These are phyloP conservation scores for Alaudala cheleensis DNA, from an alignment of 2,113 vertebrate species.

Conservation along the genomic window DNA sequence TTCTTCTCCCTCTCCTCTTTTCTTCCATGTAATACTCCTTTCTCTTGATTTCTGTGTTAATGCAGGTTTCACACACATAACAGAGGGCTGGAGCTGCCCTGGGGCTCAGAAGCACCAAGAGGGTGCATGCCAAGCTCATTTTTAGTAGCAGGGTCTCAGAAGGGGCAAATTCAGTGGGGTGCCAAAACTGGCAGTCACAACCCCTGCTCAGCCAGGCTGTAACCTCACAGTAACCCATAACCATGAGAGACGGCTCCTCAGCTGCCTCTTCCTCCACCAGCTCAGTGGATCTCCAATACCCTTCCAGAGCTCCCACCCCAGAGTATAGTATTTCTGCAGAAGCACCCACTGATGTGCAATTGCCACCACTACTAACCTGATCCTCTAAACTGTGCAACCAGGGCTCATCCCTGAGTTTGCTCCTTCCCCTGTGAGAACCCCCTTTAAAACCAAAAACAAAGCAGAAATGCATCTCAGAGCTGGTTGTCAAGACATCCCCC, in stretches of 20 bases:
- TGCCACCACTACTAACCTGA: neutral
- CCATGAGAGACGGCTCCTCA: fast-evolving
- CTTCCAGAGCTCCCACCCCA: neutral
- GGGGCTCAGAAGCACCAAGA: neutral
- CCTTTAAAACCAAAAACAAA: neutral
- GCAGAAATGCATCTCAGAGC: neutral
- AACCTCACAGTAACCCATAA: neutral
- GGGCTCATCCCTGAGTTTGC: neutral
- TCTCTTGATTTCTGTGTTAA: neutral
- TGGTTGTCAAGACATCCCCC: neutral
- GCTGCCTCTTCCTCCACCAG: neutral
- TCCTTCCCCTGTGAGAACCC: neutral
- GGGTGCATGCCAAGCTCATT: fast-evolving
- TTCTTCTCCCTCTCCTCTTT: neutral
- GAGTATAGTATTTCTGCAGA: fast-evolving
- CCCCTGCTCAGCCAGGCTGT: neutral
- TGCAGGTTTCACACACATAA: neutral
- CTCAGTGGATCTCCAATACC: neutral
- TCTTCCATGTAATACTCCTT: neutral
- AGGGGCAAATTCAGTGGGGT: neutral
- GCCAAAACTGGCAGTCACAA: neutral
- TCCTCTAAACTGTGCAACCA: neutral
- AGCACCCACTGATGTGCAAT: neutral
- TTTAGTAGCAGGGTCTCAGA: neutral
- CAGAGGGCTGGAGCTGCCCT: neutral